Evolutionary conservation across 2,797 vertebrate species (phyloP), one percentile per base, ranked within the genome.

Genomic region (Bryconaethiops microstoma): DNA sequence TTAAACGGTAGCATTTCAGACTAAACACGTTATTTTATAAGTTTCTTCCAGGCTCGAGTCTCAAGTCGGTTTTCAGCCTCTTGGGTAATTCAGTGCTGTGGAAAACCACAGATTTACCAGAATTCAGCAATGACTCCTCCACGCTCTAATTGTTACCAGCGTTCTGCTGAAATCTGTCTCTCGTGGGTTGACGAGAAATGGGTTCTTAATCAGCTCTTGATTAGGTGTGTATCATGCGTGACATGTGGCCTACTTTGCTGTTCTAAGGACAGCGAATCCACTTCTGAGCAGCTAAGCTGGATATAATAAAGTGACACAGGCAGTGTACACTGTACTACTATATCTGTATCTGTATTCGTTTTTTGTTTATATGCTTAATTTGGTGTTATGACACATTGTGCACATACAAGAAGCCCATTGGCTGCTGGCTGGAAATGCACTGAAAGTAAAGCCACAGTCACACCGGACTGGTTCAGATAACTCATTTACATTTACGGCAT

Each of bases 71-170:
- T 23, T 50, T 17, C 17, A 48, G n/a, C 4, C 42, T 39, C 35
- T 65, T 0, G 16, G 60, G 16, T 40, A 19, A 16, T 17, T 64
- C 14, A 19, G 25, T 39, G 5, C 25, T 39, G 7, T 8, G 16
- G 6, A 72, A 52, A 78, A 25, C 25, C 48, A n/a, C n/a, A 73
- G 69, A 50, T 13, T 39, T 35, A 48, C 57, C 25, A 1, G 25
- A 4, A 6, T 72, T n/a, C 67, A 63, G 9, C 39, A 52, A 29
- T 50, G 78, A 42, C 72, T 73, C 39, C 19, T 79, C 60, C 62
- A 21, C 39, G 21, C 69, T 52, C 45, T 71, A 57, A 63, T 52
- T 50, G 45, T 8, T 72, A 25, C 39, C 67, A 16, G 42, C 55
- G 14, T 48, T 29, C 17, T 2, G 10, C 25, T 50, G 10, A 23